These are phyloP conservation scores for Colostygia pectinataria DNA, from an alignment of 2,888 invertebrate genomes.

Conservation along the genomic window DNA sequence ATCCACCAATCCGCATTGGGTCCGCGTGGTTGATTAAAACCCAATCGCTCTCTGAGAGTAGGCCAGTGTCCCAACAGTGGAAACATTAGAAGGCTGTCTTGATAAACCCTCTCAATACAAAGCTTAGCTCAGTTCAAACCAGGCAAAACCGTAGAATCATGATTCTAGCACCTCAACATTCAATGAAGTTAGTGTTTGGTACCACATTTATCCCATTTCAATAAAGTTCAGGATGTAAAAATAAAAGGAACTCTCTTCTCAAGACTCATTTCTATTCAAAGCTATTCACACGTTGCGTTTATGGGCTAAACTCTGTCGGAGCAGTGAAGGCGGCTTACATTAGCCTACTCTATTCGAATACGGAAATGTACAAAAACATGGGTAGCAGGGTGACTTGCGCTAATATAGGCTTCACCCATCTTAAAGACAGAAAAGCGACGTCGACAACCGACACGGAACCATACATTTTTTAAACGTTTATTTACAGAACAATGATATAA, in stretches of 20 bases:
- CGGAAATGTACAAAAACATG: slow-evolving; percentile 10
- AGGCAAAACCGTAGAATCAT: background rate
- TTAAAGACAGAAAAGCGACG: too few relatives aligned
- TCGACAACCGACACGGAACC: too few relatives aligned
- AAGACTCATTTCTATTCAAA: slow-evolving; percentile 52
- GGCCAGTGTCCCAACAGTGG: too few relatives aligned
- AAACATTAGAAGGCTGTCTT: too few relatives aligned
- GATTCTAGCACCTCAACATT: background rate
- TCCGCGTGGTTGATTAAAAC: too few relatives aligned
- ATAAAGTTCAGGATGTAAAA: slow-evolving; percentile 37
- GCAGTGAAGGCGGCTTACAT: slow-evolving; percentile 29
- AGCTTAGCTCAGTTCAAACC: too few relatives aligned
- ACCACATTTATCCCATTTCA: slow-evolving; percentile 28
- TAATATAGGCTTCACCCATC: too few relatives aligned
- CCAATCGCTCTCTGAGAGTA: too few relatives aligned
- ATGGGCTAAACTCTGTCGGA: slow-evolving; percentile 47
- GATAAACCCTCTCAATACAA: too few relatives aligned
- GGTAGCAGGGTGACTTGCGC: background rate
- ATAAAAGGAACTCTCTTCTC: slow-evolving; percentile 28
- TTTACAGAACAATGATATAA: too few relatives aligned
- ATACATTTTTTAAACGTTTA: too few relatives aligned
- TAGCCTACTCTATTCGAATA: slow-evolving; percentile 10
- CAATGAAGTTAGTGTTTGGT: slow-evolving; percentile 12
- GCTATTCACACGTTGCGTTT: slow-evolving; percentile 53
- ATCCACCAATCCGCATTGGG: too few relatives aligned